Evolutionary conservation across 2,888 invertebrate genomes (phyloP).

Genomic region (Charanyca ferruginea): DNA sequence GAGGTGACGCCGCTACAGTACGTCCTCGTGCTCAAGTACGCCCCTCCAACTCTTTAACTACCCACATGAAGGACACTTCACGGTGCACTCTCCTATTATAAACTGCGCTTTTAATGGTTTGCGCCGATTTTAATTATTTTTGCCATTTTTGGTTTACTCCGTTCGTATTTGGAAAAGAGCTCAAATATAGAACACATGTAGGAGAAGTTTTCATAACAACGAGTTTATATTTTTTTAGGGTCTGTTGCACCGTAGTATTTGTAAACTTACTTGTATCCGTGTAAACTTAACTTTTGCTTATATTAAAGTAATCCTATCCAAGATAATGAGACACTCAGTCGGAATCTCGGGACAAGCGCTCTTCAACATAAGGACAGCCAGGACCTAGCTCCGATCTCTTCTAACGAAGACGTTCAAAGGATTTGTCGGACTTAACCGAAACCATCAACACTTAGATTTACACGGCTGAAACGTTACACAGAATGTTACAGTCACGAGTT

Average conservation of each 20-base stretch:
- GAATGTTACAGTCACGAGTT: conserved; percentile 39
- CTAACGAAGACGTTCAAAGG: conserved; percentile 77
- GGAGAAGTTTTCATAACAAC: conserved; percentile 19
- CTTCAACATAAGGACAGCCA: conserved; percentile 64
- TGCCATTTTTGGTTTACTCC: conserved; percentile 79
- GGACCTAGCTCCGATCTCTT: conserved; percentile 68
- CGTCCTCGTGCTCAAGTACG: conserved; percentile 87
- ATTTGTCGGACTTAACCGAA: conserved; percentile 53
- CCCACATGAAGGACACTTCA: conserved; percentile 90
- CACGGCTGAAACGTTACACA: conserved; percentile 55
- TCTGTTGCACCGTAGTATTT: conserved; percentile 9
- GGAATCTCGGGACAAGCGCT: conserved; percentile 63
- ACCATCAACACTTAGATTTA: conserved; percentile 58
- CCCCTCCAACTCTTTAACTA: conserved; percentile 91
- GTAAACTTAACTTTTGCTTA: conserved; percentile 19
- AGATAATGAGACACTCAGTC: conserved; percentile 72
- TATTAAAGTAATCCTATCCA: conserved; percentile 61
- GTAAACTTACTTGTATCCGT: conserved; percentile 10
- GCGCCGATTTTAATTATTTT: conserved; percentile 89
- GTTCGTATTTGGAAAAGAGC: conserved; percentile 50
- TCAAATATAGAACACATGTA: conserved; percentile 34
- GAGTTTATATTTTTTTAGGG: conserved; percentile 28
- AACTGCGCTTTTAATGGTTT: conserved; percentile 90
- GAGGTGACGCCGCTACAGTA: conserved; percentile 88
- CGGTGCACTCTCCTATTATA: conserved; percentile 89